These are phyloP conservation scores for Tipula vernalis DNA, from an alignment of 2,888 invertebrate species.

Conservation along the genomic window DNA sequence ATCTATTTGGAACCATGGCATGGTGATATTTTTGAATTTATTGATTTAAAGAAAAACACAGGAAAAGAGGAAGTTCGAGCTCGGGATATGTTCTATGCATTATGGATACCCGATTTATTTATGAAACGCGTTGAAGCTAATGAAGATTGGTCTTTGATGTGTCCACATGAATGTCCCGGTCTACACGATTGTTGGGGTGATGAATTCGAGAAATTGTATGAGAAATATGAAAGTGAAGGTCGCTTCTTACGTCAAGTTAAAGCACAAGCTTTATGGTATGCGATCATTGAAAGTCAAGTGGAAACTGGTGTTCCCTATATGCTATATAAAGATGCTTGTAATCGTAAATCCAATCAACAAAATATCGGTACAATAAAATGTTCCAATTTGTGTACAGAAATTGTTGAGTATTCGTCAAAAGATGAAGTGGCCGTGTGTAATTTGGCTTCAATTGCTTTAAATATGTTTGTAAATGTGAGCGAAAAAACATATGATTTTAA, in stretches of 20 bases:
- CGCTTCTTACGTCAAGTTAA: conserved; percentile 52
- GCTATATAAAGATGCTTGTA: conserved; percentile 93
- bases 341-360: conserved; percentile 93
- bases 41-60: conserved; percentile 90
- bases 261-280: conserved; percentile 86
- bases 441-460: conserved; percentile 91
- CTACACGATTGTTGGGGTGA: conserved; percentile 89
- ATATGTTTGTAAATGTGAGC: conserved; percentile 72
- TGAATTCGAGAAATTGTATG: conserved; percentile 81
- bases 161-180: conserved; percentile 86
- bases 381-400: conserved; percentile 96
- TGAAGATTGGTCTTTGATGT: conserved; percentile 90
- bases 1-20: conserved; percentile 99
- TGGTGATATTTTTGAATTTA: conserved; percentile 88
- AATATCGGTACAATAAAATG: conserved; percentile 97
- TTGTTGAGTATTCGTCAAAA: conserved; percentile 82
- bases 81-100: conserved; percentile 87
- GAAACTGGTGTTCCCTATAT: conserved; percentile 98
- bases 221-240: conserved; percentile 72
- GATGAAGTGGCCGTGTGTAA: conserved; percentile 98
- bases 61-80: conserved; percentile 91
- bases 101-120: conserved; percentile 98
- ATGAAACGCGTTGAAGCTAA: conserved; percentile 86
- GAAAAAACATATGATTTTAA: conserved; percentile 75
- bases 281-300: conserved; percentile 86